Percentiles rank a stretch among this genome's conserved stretches.
Evolutionary conservation across 2,888 invertebrate genomes (phyloP).

Genomic region (Cerastis rubricosa): DNA sequence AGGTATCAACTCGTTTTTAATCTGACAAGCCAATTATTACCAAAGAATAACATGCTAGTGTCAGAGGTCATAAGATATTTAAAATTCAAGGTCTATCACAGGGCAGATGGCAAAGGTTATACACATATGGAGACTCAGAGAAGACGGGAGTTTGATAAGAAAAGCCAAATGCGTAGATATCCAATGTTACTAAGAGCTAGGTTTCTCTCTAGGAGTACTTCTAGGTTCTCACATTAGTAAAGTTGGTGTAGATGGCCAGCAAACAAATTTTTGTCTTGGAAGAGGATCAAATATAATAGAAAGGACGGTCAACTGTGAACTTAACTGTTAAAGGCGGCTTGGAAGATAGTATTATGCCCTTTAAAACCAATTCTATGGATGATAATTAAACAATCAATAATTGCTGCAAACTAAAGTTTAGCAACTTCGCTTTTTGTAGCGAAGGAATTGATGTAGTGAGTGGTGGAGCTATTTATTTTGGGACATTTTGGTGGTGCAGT

Average conservation of each 20-base stretch:
- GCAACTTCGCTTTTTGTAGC: background rate
- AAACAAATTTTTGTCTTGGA: conserved; percentile 46
- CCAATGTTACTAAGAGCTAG: background rate
- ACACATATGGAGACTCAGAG: background rate
- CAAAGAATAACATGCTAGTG: background rate
- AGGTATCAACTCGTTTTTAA: background rate
- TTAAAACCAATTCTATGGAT: background rate
- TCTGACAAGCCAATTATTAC: background rate
- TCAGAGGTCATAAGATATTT: conserved; percentile 9
- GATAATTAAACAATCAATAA: background rate
- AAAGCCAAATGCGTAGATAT: background rate
- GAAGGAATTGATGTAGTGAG: background rate
- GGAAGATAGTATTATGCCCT: background rate
- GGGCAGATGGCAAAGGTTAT: background rate
- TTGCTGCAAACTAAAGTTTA: background rate
- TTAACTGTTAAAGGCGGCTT: background rate
- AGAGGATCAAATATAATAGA: conserved; percentile 42
- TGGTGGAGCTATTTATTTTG: background rate
- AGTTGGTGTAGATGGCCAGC: conserved; percentile 37
- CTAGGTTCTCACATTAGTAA: background rate
- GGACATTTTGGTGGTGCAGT: background rate
- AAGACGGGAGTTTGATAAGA: background rate
- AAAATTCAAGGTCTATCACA: conserved; percentile 2
- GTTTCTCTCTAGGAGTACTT: no score
- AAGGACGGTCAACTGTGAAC: conserved; percentile 10